These are phyloP conservation scores for Connochaetes taurinus DNA, from an alignment of 2,113 vertebrate genomes.

Conservation along the genomic window DNA sequence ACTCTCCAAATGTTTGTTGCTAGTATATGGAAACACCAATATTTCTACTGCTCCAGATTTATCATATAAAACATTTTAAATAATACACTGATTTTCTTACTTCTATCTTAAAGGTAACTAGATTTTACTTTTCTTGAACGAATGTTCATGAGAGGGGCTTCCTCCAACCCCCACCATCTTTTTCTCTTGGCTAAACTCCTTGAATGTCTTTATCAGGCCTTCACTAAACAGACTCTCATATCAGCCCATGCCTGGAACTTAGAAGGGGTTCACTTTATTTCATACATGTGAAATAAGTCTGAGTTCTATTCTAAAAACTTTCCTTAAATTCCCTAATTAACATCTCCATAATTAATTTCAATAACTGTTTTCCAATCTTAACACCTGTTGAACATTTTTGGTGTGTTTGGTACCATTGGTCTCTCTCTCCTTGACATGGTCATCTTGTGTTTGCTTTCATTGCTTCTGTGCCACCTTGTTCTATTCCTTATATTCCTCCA, in stretches of 20 bases:
- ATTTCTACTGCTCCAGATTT: not conserved
- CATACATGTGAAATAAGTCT: not conserved
- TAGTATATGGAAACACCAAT: not conserved
- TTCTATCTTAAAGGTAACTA: not conserved
- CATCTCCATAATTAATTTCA: not conserved
- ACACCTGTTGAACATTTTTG: not conserved
- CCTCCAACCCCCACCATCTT: not conserved
- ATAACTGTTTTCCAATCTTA: not conserved
- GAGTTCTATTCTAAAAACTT: not conserved
- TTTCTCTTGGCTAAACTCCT: not conserved
- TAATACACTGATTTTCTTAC: not conserved
- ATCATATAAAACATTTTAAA: not conserved
- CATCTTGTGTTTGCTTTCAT: not conserved
- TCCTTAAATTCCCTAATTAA: not conserved
- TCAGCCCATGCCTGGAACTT: not conserved
- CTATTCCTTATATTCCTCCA: not conserved
- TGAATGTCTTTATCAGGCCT: not conserved
- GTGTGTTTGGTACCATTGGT: not conserved
- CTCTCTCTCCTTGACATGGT: not conserved
- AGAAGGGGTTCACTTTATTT: not conserved
- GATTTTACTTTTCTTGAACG: not conserved
- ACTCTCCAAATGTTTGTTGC: not conserved
- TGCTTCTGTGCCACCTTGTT: not conserved
- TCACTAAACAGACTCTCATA: not conserved
- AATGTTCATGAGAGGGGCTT: not conserved